Conservation (phyloP, 2,888 invertebrate species). For the Parnassius mnemosyne region DNA sequence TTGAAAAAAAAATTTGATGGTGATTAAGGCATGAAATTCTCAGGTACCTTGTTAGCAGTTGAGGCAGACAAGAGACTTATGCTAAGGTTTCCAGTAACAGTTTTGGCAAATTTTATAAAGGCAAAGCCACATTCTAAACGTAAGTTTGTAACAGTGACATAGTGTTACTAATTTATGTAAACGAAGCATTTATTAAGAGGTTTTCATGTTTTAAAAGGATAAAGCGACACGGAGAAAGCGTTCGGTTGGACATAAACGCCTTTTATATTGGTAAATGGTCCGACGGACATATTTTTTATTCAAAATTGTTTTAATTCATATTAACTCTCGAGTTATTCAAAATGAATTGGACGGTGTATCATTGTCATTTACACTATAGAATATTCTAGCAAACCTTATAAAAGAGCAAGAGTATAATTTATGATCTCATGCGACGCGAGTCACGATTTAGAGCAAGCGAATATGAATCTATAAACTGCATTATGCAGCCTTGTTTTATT, state of each 20-base stretch:
- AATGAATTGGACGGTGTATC: conserved; percentile 5
- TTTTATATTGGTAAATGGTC: conserved; percentile 18
- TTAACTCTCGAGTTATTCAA: conserved; percentile 3
- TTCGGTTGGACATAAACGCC: conserved; percentile 5
- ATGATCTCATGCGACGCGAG: conserved; percentile 35
- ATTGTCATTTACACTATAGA: conserved; percentile 13
- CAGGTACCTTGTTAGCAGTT: too few relatives aligned
- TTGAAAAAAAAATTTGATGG: too few relatives aligned
- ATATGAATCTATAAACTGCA: conserved; percentile 30
- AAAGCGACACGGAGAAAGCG: conserved; percentile 22
- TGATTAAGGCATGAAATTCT: too few relatives aligned
- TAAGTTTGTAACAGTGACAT: neutral
- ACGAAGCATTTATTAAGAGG: conserved; percentile 8
- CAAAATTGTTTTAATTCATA: conserved; percentile 18
- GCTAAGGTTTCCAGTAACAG: too few relatives aligned
- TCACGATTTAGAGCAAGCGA: conserved; percentile 35
- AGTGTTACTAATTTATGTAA: conserved; percentile 13
- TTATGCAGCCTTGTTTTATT: conserved; percentile 24
- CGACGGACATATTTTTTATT: conserved; percentile 3
- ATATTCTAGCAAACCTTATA: conserved; percentile 23
- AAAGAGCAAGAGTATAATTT: conserved; percentile 27
- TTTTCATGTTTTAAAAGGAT: conserved; percentile 19
- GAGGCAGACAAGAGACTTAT: too few relatives aligned
- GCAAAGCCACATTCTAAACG: neutral
- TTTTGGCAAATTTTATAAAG: neutral